Evolutionary conservation across 2,113 vertebrate species (phyloP).

Genomic region (Mesitornis unicolor): DNA sequence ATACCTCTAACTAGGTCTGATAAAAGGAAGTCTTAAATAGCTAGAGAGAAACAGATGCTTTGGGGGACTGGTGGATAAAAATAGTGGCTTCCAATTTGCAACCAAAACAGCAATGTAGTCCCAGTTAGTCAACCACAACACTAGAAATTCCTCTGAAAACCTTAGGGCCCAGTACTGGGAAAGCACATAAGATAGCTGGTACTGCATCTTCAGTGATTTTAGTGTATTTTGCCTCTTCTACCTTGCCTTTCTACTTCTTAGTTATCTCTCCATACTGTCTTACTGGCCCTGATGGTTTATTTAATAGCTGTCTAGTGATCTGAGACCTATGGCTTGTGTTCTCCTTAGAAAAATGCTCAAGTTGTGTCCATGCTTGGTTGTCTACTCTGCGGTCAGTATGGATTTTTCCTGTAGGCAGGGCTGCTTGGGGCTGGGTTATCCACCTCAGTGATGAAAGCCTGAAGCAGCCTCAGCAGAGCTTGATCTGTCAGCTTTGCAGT

Average conservation of each 20-base stretch:
- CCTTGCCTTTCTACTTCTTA: not conserved
- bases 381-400: not conserved
- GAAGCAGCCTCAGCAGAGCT: not conserved
- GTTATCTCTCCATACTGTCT: fast-evolving
- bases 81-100: constrained; percentile 41
- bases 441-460: not conserved
- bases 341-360: not conserved
- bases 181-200: not conserved
- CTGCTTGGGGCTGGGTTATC: not conserved
- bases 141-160: not conserved
- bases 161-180: not conserved
- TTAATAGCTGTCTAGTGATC: not conserved
- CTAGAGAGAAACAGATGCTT: constrained; percentile 56
- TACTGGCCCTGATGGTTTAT: not conserved
- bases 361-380: not conserved
- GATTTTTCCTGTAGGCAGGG: not conserved
- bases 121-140: not conserved
- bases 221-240: not conserved
- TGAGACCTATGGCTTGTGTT: not conserved
- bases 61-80: constrained; percentile 49
- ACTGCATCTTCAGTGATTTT: not conserved
- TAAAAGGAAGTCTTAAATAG: constrained; percentile 42
- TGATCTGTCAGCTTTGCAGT: not conserved
- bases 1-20: constrained; percentile 38
- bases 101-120: constrained; percentile 31